Evolutionary conservation across 1,140 invertebrate species (phyloP), one percentile per base, ranked within the genome.

Genomic region (Acromyrmex heyeri): DNA sequence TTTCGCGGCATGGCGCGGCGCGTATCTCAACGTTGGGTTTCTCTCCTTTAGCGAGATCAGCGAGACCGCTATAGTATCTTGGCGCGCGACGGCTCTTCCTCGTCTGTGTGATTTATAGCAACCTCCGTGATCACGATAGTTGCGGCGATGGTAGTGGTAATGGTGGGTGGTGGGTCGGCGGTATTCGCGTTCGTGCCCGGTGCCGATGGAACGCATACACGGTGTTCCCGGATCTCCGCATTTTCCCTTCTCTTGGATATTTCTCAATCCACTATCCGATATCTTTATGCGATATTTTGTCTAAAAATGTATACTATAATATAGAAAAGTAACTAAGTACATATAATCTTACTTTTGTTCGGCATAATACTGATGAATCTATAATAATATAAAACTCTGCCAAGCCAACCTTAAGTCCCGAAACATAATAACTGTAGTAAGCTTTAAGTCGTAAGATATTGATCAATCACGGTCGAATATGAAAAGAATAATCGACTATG

Each of bases 41-140:
- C 79, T 24, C 79, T n/a, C 79, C 79, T 83, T 83, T 83, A 73
- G 79, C 79, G 79, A 83, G 76, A 86, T 81, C 64, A 62, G 77
- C 65, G 61, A 67, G 55, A 59, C 65, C 85, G 65, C 85, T 34
- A 69, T 57, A 55, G 55, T 48, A 69, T 61, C 79, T 83, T 83
- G 69, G 79, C 55, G 79, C 67, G 78, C 79, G 79, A 72, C 34
- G 67, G 69, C 79, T 83, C 79, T 83, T 83, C 79, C 79, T 83
- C 53, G 67, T 82, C 55, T 48, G 38, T 61, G 79, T 83, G 79
- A 83, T 83, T 83, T 83, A 83, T 83, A 83, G 69, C 79, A 73
- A 61, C 55, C 79, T 73, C 55, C 57, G 69, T 50, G 79, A 83
- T 83, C 79, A 75, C 57, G 79, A 83, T 83, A 83, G 79, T 83